phyloP scores from a whole-genome alignment of 2,888 invertebrate genomes.

The Crepidodera aurea region DNA sequence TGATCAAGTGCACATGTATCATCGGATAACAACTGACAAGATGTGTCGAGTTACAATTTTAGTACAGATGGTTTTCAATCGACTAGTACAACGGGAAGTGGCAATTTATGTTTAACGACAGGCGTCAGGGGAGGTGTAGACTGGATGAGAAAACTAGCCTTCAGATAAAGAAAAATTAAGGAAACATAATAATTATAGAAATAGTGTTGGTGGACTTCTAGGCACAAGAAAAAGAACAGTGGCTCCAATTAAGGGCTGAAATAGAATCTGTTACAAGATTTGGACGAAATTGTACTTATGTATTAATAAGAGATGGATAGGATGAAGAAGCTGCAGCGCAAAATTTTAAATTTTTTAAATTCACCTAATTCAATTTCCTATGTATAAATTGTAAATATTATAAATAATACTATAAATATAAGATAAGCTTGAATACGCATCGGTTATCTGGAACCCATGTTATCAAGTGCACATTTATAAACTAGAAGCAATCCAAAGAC shows the following conservation, averaged over 20 bases:
- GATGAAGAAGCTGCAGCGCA: constrained; percentile 96
- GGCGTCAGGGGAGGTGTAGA: constrained; percentile 96
- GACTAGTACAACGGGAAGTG: constrained; percentile 67
- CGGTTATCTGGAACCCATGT: too few relatives aligned
- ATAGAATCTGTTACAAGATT: constrained; percentile 93
- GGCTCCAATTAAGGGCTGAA: constrained; percentile 90
- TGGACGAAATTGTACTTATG: constrained; percentile 96
- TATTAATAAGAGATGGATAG: constrained; percentile 94
- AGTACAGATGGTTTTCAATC: constrained; percentile 92
- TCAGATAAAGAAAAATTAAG: constrained; percentile 93
- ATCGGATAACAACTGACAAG: constrained; percentile 97
- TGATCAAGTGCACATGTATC: constrained; percentile 98
- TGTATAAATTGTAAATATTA: constrained; percentile 45
- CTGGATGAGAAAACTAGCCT: constrained; percentile 98
- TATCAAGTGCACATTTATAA: too few relatives aligned
- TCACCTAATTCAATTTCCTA: constrained; percentile 20
- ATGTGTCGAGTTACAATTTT: constrained; percentile 94
- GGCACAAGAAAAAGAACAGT: constrained; percentile 90
- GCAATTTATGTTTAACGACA: constrained; percentile 71
- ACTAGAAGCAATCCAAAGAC: too few relatives aligned
- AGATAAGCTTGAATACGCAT: too few relatives aligned
- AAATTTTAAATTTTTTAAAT: constrained; percentile 93
- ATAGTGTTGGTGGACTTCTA: constrained; percentile 83
- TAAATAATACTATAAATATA: constrained; percentile 40
- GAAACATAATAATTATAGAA: constrained; percentile 93